Evolutionary conservation across 2,797 vertebrate genomes (phyloP).

Genomic region (Philypnodon macrostomus): DNA sequence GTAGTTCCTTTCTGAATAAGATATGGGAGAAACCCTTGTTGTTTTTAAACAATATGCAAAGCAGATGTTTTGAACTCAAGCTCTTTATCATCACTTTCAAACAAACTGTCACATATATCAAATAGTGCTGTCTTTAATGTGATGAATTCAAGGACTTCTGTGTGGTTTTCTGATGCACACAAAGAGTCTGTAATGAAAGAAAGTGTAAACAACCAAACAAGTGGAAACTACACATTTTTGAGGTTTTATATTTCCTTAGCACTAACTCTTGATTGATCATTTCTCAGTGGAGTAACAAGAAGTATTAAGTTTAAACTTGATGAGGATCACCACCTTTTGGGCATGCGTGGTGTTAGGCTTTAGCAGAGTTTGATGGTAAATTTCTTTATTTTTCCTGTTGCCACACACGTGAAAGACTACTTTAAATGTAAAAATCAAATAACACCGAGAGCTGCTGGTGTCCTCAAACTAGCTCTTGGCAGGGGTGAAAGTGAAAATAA

Average conservation of each 20-base stretch:
- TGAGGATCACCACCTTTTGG: too few species aligned
- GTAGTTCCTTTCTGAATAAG: neutral
- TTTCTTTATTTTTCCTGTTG: too few species aligned
- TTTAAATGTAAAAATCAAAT: too few species aligned
- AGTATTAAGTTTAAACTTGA: too few species aligned
- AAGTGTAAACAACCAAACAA: conserved; percentile 18
- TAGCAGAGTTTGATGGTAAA: too few species aligned
- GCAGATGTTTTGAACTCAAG: conserved; percentile 31
- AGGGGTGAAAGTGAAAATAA: too few species aligned
- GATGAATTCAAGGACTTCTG: conserved; percentile 23
- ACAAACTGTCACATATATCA: conserved; percentile 25
- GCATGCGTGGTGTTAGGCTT: too few species aligned
- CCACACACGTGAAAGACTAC: too few species aligned
- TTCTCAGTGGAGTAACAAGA: too few species aligned
- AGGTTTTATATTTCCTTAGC: neutral
- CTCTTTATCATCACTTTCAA: conserved; percentile 14
- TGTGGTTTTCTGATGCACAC: conserved; percentile 23
- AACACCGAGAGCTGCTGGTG: too few species aligned
- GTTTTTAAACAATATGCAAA: conserved; percentile 21
- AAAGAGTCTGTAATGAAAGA: conserved; percentile 22
- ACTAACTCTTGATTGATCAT: neutral
- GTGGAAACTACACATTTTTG: conserved; percentile 18
- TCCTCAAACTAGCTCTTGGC: too few species aligned
- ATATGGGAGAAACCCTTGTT: too few species aligned
- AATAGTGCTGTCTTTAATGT: conserved; percentile 16